phyloP scores from a whole-genome alignment of 2,888 invertebrate genomes.

The Trypoxylon attenuatum region DNA sequence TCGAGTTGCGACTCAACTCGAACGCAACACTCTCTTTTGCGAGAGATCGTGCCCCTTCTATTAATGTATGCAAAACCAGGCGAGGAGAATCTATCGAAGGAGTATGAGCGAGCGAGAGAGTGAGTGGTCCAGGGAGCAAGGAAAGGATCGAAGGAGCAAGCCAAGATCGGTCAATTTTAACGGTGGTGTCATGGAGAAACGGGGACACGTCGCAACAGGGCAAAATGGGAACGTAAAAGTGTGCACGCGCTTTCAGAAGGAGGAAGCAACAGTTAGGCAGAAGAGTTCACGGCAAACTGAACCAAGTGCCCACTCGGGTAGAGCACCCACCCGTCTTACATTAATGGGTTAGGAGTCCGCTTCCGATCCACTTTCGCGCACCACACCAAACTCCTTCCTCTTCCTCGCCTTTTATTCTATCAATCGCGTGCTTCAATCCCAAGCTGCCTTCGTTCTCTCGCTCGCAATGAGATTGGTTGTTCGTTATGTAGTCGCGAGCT shows the following conservation, averaged over 20 bases:
- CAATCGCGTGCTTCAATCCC: not conserved
- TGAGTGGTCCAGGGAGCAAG: too few species aligned
- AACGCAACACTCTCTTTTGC: not conserved
- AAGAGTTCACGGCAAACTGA: conserved; percentile 13
- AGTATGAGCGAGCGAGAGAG: too few species aligned
- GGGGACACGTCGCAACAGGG: conserved; percentile 45
- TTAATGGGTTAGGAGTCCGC: conserved; percentile 27
- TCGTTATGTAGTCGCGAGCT: too few species aligned
- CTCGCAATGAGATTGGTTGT: too few species aligned
- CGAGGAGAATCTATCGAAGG: conserved; percentile 27
- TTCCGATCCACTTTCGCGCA: conserved; percentile 48
- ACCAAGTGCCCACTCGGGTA: conserved; percentile 25
- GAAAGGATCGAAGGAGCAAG: conserved; percentile 35
- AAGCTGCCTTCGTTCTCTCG: not conserved
- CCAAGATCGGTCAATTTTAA: conserved; percentile 35
- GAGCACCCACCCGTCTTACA: conserved; percentile 20
- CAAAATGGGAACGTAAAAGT: conserved; percentile 41
- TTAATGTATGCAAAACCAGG: conserved; percentile 36
- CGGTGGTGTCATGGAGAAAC: conserved; percentile 36
- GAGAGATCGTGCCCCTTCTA: not conserved
- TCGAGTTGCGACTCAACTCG: too few species aligned
- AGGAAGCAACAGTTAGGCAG: conserved; percentile 36
- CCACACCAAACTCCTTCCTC: conserved; percentile 6
- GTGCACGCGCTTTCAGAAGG: conserved; percentile 34
- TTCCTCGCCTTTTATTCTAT: conserved; percentile 16